Evolutionary conservation across 2,113 vertebrate genomes (phyloP).

Genomic region (Amphilophus citrinellus): DNA sequence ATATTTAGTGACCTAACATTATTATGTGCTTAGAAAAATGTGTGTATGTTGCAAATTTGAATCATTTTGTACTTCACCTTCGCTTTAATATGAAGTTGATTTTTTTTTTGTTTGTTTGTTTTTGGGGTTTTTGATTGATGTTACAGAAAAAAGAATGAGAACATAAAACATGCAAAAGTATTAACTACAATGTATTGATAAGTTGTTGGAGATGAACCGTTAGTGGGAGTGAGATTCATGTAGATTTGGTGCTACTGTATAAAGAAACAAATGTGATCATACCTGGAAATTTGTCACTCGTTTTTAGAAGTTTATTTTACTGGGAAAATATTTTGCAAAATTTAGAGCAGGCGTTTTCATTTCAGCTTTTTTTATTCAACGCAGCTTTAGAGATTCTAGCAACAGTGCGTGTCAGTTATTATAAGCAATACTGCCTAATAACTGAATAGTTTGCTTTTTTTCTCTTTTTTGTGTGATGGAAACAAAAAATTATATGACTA

Average conservation of each 20-base stretch:
- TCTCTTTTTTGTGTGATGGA: slow-evolving; percentile 52
- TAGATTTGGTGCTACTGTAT: slow-evolving; percentile 77
- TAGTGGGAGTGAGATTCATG: slow-evolving; percentile 32
- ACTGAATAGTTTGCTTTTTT: slow-evolving; percentile 47
- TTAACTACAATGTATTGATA: slow-evolving; percentile 17
- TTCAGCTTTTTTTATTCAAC: slow-evolving; percentile 45
- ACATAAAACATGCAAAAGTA: slow-evolving; percentile 19
- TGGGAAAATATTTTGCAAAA: slow-evolving; percentile 36
- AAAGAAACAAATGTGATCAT: slow-evolving; percentile 52
- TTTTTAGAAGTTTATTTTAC: slow-evolving; percentile 37
- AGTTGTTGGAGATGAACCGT: slow-evolving; percentile 17
- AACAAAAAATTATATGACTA: slow-evolving; percentile 31
- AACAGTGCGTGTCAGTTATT: slow-evolving; percentile 46
- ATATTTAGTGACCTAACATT: slow-evolving; percentile 48
- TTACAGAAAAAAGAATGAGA: slow-evolving; percentile 40
- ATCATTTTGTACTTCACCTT: slow-evolving; percentile 50
- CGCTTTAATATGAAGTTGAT: slow-evolving; percentile 33
- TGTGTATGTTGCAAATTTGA: slow-evolving; percentile 47
- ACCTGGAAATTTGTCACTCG: slow-evolving; percentile 36
- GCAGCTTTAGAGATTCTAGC: slow-evolving; percentile 47
- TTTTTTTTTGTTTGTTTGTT: slow-evolving; percentile 20
- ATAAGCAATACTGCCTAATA: slow-evolving; percentile 65
- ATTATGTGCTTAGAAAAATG: slow-evolving; percentile 50
- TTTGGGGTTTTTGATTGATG: slow-evolving; percentile 5
- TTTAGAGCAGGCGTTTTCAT: slow-evolving; percentile 24